These are phyloP conservation scores for Dolichopus griseipennis DNA, from an alignment of 2,888 invertebrate species.

Conservation along the genomic window DNA sequence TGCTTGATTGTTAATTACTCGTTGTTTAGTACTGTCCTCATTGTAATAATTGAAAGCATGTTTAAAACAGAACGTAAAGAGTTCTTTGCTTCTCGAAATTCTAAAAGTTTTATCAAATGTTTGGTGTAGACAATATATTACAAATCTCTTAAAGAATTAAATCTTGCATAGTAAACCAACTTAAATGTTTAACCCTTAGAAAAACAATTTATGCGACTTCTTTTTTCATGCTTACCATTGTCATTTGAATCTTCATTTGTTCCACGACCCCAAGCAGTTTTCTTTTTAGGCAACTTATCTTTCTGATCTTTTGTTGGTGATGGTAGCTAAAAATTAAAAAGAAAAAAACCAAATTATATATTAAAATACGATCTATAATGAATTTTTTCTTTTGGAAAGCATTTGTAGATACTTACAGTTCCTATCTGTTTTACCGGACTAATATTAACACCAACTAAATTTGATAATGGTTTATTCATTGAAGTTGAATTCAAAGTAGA, in stretches of 20 bases:
- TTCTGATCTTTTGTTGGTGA: constrained; percentile 43
- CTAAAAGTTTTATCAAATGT: no score
- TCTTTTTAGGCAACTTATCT: constrained; percentile 57
- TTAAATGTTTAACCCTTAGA: no score
- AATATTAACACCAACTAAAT: not conserved
- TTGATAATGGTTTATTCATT: not conserved
- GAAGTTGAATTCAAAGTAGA: constrained; percentile 4
- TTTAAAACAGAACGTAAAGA: no score
- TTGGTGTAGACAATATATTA: no score
- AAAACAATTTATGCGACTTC: no score
- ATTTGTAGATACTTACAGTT: not conserved
- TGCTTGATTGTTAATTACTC: no score
- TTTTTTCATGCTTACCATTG: constrained; percentile 33
- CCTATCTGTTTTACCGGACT: not conserved
- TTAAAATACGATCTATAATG: not conserved
- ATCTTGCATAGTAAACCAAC: no score
- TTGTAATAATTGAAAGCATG: no score
- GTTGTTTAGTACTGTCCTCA: no score
- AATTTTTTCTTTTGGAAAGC: no score
- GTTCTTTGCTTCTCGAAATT: no score
- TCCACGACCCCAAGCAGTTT: constrained; percentile 55
- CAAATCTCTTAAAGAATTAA: no score
- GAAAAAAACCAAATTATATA: constrained; percentile 5
- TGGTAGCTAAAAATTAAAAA: constrained; percentile 30
- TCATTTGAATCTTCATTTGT: constrained; percentile 42